phyloP scores from a whole-genome alignment of 2,797 vertebrate species.

The Arrhamphus sclerolepis region DNA sequence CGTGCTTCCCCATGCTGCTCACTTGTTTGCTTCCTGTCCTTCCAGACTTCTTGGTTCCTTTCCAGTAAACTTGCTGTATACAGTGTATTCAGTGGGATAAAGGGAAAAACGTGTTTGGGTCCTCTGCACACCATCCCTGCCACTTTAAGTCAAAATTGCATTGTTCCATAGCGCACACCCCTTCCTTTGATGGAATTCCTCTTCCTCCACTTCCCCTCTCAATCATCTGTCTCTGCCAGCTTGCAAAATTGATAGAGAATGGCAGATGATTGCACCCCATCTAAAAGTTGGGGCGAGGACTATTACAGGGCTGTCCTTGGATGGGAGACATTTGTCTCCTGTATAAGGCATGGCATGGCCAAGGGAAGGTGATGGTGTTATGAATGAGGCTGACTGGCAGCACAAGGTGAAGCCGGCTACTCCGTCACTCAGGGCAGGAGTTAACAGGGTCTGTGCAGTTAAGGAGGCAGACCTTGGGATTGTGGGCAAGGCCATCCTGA shows the following conservation, averaged over 20 bases:
- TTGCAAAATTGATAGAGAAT: conserved; percentile 46
- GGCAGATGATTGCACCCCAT: conserved; percentile 56
- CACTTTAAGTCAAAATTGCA: too few species aligned
- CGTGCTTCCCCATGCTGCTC: too few species aligned
- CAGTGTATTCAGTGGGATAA: too few species aligned
- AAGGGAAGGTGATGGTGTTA: conserved; percentile 80
- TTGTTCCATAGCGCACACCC: too few species aligned
- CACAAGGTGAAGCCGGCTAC: conserved; percentile 74
- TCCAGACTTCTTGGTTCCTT: too few species aligned
- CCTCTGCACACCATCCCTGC: too few species aligned
- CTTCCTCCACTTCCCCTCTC: conserved; percentile 13
- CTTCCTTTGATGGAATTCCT: conserved; percentile 4
- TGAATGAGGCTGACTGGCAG: conserved; percentile 73
- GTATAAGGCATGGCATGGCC: conserved; percentile 69
- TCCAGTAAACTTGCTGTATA: too few species aligned
- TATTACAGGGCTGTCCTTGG: conserved; percentile 80
- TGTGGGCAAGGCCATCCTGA: conserved; percentile 64
- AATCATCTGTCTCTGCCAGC: conserved; percentile 15
- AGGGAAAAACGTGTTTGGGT: too few species aligned
- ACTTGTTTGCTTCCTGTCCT: too few species aligned
- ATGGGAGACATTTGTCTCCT: conserved; percentile 67
- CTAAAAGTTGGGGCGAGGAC: conserved; percentile 60
- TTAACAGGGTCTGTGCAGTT: conserved; percentile 58
- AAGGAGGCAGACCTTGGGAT: conserved; percentile 61
- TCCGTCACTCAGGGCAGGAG: conserved; percentile 61